These are phyloP conservation scores for Chaunax sp. DNA, from an alignment of 2,797 vertebrate genomes.

Conservation along the genomic window DNA sequence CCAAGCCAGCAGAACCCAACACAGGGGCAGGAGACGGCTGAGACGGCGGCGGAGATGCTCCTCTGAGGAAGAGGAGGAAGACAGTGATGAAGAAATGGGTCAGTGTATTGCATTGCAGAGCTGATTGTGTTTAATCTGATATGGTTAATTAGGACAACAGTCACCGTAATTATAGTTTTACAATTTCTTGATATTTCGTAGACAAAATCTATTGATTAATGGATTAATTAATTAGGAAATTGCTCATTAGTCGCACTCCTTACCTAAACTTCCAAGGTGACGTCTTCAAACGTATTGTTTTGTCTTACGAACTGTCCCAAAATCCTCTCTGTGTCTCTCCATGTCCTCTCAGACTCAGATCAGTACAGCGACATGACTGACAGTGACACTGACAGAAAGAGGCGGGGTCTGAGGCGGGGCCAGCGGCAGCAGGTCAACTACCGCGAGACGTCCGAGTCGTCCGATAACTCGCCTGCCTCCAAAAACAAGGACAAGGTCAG, in stretches of 20 bases:
- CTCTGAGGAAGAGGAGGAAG: constrained; percentile 90
- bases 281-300: too few species aligned
- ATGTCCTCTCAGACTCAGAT: constrained; percentile 86
- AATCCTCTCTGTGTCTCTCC: too few species aligned
- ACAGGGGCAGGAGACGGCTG: constrained; percentile 53
- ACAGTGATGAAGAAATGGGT: constrained; percentile 80
- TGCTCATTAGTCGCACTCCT: too few species aligned
- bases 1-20: constrained; percentile 36
- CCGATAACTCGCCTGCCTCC: constrained; percentile 87
- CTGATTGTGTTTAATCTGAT: background rate
- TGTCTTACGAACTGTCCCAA: too few species aligned
- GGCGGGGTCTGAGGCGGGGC: constrained; percentile 91
- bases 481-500: constrained; percentile 76
- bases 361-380: constrained; percentile 91
- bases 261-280: too few species aligned
- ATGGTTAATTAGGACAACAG: too few species aligned
- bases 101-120: constrained; percentile 20
- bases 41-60: constrained; percentile 85
- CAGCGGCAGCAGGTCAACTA: constrained; percentile 96
- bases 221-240: too few species aligned
- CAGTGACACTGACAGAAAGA: constrained; percentile 88
- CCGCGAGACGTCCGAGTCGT: constrained; percentile 94
- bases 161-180: too few species aligned
- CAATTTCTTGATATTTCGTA: too few species aligned
- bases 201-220: too few species aligned